Percentiles rank a stretch among this genome's conserved stretches.
Evolutionary conservation across 1,140 invertebrate species (phyloP).

Genomic region (Hypothenemus hampei): DNA sequence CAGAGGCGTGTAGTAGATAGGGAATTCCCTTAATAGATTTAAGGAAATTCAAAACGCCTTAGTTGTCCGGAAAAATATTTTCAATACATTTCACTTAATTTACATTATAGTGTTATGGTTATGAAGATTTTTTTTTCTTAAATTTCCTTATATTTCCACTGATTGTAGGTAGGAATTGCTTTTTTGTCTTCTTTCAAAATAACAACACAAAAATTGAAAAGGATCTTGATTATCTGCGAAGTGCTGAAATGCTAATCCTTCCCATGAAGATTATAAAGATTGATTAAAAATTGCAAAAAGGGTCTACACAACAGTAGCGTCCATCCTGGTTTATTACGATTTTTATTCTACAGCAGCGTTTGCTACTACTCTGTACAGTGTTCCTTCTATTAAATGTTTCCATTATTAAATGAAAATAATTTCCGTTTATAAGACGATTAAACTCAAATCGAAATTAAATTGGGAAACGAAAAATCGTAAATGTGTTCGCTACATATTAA

Average conservation of each 20-base stretch:
- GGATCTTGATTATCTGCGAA: no score
- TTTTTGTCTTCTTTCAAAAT: no score
- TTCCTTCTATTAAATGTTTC: neutral
- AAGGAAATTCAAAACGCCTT: neutral
- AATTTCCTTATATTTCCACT: no score
- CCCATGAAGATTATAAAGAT: neutral
- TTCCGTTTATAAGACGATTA: neutral
- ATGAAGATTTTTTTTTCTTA: neutral
- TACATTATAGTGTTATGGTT: neutral
- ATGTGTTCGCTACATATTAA: slow-evolving; percentile 30
- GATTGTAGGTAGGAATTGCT: no score
- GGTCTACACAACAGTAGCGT: neutral
- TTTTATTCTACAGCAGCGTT: neutral
- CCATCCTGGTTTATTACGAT: neutral
- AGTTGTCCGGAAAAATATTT: neutral
- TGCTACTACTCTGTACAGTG: neutral
- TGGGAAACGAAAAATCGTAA: slow-evolving; percentile 20
- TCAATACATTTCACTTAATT: neutral
- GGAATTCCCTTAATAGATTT: slow-evolving; percentile 1
- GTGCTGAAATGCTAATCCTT: no score
- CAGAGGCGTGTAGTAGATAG: no score
- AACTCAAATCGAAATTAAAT: neutral
- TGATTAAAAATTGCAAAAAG: neutral
- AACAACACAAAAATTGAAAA: no score
- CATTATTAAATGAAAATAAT: neutral